These are phyloP conservation scores for Pteropus alecto DNA, from an alignment of 2,113 vertebrate species.

Conservation along the genomic window DNA sequence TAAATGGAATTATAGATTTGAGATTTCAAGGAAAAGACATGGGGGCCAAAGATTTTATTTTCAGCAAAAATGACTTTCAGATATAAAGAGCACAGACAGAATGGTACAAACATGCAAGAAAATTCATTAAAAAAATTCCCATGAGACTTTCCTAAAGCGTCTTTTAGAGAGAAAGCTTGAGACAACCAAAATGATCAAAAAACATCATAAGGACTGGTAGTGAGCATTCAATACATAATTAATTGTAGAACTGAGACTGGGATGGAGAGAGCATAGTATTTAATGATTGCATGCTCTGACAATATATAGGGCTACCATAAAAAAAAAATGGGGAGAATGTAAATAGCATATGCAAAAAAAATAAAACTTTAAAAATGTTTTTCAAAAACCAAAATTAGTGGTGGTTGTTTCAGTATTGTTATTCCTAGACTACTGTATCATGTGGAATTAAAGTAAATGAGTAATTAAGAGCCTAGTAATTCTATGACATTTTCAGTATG, in stretches of 20 bases:
- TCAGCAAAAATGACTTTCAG: too few relatives aligned
- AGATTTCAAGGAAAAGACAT: too few relatives aligned
- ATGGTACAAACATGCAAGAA: too few relatives aligned
- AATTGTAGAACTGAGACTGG: not conserved
- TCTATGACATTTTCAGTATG: not conserved
- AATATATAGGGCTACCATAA: not conserved
- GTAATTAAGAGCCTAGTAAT: not conserved
- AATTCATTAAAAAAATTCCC: too few relatives aligned
- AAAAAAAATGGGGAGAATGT: not conserved
- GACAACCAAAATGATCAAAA: too few relatives aligned
- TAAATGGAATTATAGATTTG: not conserved
- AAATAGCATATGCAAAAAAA: not conserved
- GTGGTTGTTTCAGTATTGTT: not conserved
- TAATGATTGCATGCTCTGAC: not conserved
- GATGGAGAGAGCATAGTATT: not conserved
- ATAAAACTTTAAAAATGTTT: not conserved
- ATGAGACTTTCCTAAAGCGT: too few relatives aligned
- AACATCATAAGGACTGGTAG: too few relatives aligned
- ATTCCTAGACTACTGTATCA: not conserved
- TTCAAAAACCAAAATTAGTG: not conserved
- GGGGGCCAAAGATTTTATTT: too few relatives aligned
- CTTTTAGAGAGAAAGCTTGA: too few relatives aligned
- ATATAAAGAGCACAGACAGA: too few relatives aligned
- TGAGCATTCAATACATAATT: not conserved
- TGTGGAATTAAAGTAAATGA: conserved; percentile 20